A percentile compares a stretch with the other conserved stretches of the same genome.
Evolutionary conservation across 2,113 vertebrate genomes (phyloP).

Genomic region (Trachemys scripta): DNA sequence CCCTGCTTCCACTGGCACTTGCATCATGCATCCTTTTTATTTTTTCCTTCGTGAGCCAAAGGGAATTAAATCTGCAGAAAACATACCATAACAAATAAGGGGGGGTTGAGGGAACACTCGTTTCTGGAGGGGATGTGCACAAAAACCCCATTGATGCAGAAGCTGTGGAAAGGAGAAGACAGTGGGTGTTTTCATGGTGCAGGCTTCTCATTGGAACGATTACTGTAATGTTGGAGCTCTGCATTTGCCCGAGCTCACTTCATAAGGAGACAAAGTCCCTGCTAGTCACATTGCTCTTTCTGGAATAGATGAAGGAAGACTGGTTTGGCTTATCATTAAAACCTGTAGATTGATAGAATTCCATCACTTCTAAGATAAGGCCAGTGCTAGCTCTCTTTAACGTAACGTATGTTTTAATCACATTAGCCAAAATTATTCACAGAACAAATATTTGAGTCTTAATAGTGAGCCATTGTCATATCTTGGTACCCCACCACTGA

Average conservation of each 20-base stretch:
- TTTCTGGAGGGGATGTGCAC: not conserved
- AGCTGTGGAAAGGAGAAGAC: not conserved
- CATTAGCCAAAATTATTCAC: not conserved
- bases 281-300: not conserved
- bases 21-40: not conserved
- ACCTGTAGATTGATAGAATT: too few relatives aligned
- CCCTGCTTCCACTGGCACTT: not conserved
- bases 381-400: not conserved
- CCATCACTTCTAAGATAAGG: not conserved
- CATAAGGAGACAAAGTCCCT: not conserved
- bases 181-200: not conserved
- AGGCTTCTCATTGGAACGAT: not conserved
- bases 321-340: not conserved
- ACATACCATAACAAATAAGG: not conserved
- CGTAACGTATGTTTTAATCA: not conserved
- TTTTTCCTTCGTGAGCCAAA: not conserved
- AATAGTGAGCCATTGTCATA: not conserved
- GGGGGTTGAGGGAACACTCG: not conserved
- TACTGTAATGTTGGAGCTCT: too few relatives aligned
- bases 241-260: not conserved
- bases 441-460: not conserved
- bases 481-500: not conserved
- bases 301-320: not conserved
- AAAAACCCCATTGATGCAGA: not conserved
- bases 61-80: not conserved